A percentile compares a stretch with the other conserved stretches of the same genome.
These are phyloP conservation scores for Hanleya hanleyi DNA, from an alignment of 2,888 invertebrate species.

Conservation along the genomic window DNA sequence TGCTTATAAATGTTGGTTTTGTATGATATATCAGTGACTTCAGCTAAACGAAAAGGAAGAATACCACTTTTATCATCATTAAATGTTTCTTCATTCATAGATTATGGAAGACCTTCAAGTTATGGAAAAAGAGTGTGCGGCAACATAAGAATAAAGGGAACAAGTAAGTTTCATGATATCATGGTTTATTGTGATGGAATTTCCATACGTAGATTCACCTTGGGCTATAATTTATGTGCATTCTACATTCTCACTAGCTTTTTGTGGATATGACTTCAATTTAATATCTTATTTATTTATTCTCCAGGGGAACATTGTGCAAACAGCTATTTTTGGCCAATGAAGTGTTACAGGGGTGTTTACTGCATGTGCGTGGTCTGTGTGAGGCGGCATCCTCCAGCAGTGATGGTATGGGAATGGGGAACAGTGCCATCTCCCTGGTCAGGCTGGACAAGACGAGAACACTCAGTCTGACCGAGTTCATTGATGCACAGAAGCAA, in stretches of 20 bases:
- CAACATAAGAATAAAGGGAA: conserved; percentile 58
- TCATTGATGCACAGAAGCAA: conserved; percentile 55
- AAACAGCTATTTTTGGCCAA: conserved; percentile 67
- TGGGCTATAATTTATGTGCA: too few species aligned
- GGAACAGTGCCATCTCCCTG: conserved; percentile 56
- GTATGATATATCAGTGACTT: too few species aligned
- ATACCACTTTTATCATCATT: too few species aligned
- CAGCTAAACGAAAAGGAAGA: too few species aligned
- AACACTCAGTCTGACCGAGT: conserved; percentile 64
- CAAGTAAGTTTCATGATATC: conserved; percentile 61
- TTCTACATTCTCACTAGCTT: not conserved
- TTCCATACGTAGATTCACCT: too few species aligned
- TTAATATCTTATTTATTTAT: not conserved
- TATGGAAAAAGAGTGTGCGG: conserved; percentile 64
- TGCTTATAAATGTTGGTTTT: too few species aligned
- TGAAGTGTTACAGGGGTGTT: conserved; percentile 70
- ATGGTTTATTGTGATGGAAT: too few species aligned
- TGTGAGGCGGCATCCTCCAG: conserved; percentile 68
- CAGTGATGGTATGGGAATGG: conserved; percentile 44
- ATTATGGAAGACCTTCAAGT: conserved; percentile 66
- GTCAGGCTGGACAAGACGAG: conserved; percentile 56
- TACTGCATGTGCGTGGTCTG: conserved; percentile 67
- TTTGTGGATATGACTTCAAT: not conserved
- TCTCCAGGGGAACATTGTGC: conserved; percentile 54
- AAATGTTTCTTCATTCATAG: conserved; percentile 44